A percentile compares a stretch with the other conserved stretches of the same genome.
These are phyloP conservation scores for Daubentonia madagascariensis DNA, from an alignment of 2,113 vertebrate species.

Conservation along the genomic window DNA sequence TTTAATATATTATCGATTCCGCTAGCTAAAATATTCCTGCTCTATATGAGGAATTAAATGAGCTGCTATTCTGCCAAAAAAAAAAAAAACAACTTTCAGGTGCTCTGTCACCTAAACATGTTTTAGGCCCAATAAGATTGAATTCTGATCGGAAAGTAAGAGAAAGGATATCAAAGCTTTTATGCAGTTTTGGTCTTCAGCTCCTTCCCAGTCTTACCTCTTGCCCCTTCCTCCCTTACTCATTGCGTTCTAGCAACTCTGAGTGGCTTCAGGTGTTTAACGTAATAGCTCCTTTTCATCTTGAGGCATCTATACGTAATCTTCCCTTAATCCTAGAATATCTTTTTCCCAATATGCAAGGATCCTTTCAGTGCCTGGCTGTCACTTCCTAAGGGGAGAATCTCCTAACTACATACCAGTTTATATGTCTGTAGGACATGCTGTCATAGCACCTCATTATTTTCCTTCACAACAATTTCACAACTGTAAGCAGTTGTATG, in stretches of 20 bases:
- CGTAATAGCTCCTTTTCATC: not conserved
- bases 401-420: not conserved
- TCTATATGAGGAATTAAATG: not conserved
- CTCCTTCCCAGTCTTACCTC: not conserved
- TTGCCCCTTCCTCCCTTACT: not conserved
- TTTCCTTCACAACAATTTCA: not conserved
- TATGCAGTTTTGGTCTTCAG: not conserved
- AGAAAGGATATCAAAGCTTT: not conserved
- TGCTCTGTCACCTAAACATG: not conserved
- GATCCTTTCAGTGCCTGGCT: not conserved
- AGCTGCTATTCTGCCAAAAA: not conserved
- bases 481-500: not conserved
- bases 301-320: not conserved
- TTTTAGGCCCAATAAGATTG: not conserved
- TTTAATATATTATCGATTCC: not conserved
- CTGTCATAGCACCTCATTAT: not conserved
- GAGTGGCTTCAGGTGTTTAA: not conserved
- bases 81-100: not conserved
- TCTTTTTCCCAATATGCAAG: not conserved
- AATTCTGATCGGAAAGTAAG: not conserved
- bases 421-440: not conserved
- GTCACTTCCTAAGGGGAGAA: not conserved
- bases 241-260: not conserved
- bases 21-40: not conserved
- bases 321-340: not conserved